phyloP scores from a whole-genome alignment of 2,797 vertebrate genomes.

The Xiphorhynchus erythropygius region DNA sequence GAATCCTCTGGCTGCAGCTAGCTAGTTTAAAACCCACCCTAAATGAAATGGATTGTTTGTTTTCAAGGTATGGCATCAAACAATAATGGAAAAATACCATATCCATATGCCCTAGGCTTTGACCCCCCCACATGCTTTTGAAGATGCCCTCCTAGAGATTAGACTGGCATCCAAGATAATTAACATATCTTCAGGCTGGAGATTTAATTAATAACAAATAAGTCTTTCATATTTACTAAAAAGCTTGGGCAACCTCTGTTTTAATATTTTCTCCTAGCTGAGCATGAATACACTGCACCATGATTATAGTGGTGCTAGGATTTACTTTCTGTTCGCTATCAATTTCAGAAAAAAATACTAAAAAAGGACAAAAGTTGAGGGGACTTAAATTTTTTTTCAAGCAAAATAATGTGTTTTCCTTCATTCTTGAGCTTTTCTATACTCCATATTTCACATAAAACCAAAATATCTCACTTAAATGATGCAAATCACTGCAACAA shows the following conservation, averaged over 20 bases:
- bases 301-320: neutral
- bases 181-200: neutral
- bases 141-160: constrained; percentile 13
- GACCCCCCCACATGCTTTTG: neutral
- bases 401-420: neutral
- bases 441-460: neutral
- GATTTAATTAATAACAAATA: constrained; percentile 34
- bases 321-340: neutral
- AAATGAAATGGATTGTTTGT: neutral
- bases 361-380: too few relatives aligned
- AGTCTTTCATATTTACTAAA: neutral
- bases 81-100: neutral
- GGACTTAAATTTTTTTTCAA: neutral
- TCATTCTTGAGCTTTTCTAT: neutral
- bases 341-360: neutral
- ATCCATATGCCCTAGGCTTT: neutral
- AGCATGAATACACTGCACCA: neutral
- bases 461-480: neutral
- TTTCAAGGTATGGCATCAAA: constrained; percentile 11
- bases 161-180: constrained; percentile 2
- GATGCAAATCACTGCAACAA: neutral
- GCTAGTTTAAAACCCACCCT: neutral
- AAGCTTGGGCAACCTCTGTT: neutral
- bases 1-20: neutral
- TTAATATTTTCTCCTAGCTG: neutral